Percentiles rank a stretch among this genome's conserved stretches.
Conservation (phyloP, 2,797 vertebrate species). For the Sebastes matsubarae region DNA sequence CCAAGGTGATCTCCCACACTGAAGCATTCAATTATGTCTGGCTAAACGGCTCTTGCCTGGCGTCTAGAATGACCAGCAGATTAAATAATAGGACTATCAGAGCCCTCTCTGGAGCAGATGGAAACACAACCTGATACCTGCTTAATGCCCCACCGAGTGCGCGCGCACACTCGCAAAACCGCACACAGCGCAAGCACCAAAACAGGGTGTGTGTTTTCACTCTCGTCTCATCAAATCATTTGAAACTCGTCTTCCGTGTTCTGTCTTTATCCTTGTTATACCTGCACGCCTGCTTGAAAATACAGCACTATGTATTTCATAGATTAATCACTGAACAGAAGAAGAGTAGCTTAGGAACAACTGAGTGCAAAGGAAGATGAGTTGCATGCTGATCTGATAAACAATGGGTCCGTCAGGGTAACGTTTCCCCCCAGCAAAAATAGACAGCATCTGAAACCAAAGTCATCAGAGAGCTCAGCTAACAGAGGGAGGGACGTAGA, state of each 20-base stretch:
- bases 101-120: constrained; percentile 81
- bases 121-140: constrained; percentile 84
- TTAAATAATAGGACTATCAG: constrained; percentile 84
- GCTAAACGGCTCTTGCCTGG: constrained; percentile 79
- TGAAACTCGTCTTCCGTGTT: constrained; percentile 23
- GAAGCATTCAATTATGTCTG: constrained; percentile 83
- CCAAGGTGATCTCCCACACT: constrained; percentile 76
- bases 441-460: constrained; percentile 65
- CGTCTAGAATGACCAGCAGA: constrained; percentile 80
- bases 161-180: constrained; percentile 9
- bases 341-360: constrained; percentile 6
- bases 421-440: constrained; percentile 36
- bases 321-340: constrained; percentile 1
- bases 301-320: background rate
- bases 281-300: background rate
- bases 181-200: constrained; percentile 26
- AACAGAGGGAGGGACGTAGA: constrained; percentile 33
- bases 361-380: constrained; percentile 29
- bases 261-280: constrained; percentile 12
- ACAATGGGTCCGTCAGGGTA: constrained; percentile 52
- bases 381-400: constrained; percentile 65
- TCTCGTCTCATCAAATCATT: constrained; percentile 16
- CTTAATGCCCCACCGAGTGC: constrained; percentile 70
- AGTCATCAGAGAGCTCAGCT: constrained; percentile 62
- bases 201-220: constrained; percentile 41